Conservation (phyloP, 2,113 vertebrate genomes). For the Cisticola juncidis region DNA sequence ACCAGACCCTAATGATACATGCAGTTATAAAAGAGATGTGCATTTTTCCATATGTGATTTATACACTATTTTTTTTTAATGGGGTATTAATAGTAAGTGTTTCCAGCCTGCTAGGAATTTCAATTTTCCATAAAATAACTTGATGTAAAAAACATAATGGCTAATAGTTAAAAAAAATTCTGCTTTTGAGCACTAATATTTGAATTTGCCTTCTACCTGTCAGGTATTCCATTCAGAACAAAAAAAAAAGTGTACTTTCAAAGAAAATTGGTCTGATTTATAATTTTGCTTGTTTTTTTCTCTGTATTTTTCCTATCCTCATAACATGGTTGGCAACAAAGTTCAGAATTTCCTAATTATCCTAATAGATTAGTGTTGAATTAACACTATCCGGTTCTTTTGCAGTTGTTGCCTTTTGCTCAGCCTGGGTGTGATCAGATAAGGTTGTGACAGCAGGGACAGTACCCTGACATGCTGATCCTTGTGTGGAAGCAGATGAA, state of each 20-base stretch:
- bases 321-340: neutral
- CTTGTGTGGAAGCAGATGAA: neutral
- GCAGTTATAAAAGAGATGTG: neutral
- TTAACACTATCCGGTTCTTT: neutral
- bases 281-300: accelerated
- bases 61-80: neutral
- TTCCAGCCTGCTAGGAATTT: neutral
- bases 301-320: neutral
- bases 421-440: neutral
- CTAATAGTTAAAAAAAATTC: neutral
- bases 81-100: neutral
- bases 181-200: neutral
- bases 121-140: neutral
- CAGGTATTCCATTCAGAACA: neutral
- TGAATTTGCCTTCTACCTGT: neutral
- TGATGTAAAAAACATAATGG: neutral
- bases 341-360: neutral
- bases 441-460: neutral
- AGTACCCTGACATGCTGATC: neutral
- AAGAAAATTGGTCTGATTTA: neutral
- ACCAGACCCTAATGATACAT: neutral
- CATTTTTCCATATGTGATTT: neutral
- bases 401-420: neutral
- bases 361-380: neutral
- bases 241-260: neutral